phyloP scores from a whole-genome alignment of 2,888 invertebrate genomes.

The Hydraecia micacea region DNA sequence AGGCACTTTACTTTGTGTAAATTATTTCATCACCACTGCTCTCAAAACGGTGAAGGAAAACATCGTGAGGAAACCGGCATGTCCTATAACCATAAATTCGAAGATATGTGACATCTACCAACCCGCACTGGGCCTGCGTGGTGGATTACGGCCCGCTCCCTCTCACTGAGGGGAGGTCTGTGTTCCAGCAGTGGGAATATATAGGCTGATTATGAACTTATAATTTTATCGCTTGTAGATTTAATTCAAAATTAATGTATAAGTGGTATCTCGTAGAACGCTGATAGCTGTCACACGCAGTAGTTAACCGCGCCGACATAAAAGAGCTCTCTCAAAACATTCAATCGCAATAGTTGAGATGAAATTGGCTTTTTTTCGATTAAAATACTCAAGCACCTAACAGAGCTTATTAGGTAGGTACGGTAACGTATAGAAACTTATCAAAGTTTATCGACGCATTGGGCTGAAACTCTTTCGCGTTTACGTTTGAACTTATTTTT shows the following conservation, averaged over 20 bases:
- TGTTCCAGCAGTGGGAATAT: too few species aligned
- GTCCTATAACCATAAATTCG: too few species aligned
- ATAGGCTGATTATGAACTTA: too few species aligned
- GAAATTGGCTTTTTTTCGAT: slow-evolving; percentile 33
- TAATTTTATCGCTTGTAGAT: slow-evolving; percentile 13
- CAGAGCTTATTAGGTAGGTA: slow-evolving; percentile 25
- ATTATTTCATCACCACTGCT: too few species aligned
- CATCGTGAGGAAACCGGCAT: too few species aligned
- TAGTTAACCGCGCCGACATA: slow-evolving; percentile 8
- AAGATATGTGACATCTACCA: too few species aligned
- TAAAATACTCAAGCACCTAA: slow-evolving; percentile 36
- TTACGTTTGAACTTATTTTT: slow-evolving; percentile 35
- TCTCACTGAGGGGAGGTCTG: too few species aligned
- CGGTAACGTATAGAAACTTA: slow-evolving; percentile 40
- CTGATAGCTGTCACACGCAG: slow-evolving; percentile 42
- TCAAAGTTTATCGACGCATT: slow-evolving; percentile 44
- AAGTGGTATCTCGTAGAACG: slow-evolving; percentile 15
- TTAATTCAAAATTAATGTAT: slow-evolving; percentile 32
- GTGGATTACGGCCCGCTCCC: too few species aligned
- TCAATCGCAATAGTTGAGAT: slow-evolving; percentile 30
- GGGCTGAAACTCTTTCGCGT: slow-evolving; percentile 37
- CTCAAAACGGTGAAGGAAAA: too few species aligned
- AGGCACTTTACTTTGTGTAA: too few species aligned
- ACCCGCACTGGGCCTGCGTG: too few species aligned
- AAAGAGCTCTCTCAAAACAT: slow-evolving; percentile 30